Base-by-base conservation (phyloP, 2,888 invertebrate species). In the Spicauda simplicius region DNA sequence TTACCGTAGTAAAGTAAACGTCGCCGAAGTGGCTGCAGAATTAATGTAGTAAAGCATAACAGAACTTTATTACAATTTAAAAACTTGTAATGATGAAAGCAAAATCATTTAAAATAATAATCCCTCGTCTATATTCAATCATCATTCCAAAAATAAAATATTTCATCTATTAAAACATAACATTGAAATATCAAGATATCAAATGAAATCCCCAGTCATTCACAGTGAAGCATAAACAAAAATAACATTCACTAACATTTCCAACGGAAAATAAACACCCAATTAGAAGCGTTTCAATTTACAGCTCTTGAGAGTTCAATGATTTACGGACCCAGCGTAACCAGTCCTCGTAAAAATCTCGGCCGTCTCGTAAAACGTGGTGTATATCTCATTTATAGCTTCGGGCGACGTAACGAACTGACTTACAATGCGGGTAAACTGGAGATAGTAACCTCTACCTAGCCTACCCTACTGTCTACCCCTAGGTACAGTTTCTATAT, bases 301-400 rank as follows among this genome's bases (percentile, higher is more conserved):
- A 16, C 56, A 19, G 53, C 37, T 20, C 25, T 25, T 56, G 63
- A 59, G 30, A 50, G 59, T 63, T 53, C 67, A 69, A 69, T 71
- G 69, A 71, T 69, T 70, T 65, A 70, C 56, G 57, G 30, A 57
- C 64, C 57, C 57, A 54, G n/a, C 41, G 37, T 33, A 58, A 53
- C 41, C 37, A 53, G 73, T 74, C 72, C 78, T 79, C 81, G 76
- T 85, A 82, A 85, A 82, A 83, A 79, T 77, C 78, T 78, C 72
- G 70, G 78, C 74, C 69, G 76, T 76, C 79, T 64, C 82, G 74
- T 84, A 82, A 85, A 86, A 82, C 74, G 79, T 64, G 77, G 72
- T 75, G 76, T 80, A 80, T 82, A 80, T 82, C 81, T 81, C 81
- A 80, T 85, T 85, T 81, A 85, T 80, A 80, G 81, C 71, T 78